These are phyloP conservation scores for Perca flavescens DNA, from an alignment of 2,113 vertebrate species.

Conservation along the genomic window DNA sequence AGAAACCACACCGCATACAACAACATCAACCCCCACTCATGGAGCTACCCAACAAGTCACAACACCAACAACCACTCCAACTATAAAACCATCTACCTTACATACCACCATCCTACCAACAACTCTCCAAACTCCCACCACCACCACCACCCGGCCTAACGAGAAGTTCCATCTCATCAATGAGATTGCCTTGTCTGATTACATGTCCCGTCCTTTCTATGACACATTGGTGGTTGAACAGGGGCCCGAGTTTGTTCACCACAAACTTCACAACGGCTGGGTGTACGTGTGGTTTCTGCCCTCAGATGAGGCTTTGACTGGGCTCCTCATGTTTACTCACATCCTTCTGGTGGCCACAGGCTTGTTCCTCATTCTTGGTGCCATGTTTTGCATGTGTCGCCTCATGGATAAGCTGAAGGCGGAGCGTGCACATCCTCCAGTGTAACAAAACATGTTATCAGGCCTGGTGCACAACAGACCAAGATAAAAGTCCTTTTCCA, in stretches of 20 bases:
- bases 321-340: constrained; percentile 79
- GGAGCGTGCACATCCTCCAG: background rate
- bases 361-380: constrained; percentile 66
- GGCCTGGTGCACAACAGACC: constrained; percentile 15
- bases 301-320: constrained; percentile 63
- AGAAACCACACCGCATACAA: background rate
- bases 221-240: constrained; percentile 69
- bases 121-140: background rate
- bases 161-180: background rate
- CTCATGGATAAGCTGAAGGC: constrained; percentile 56
- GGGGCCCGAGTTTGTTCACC: constrained; percentile 80
- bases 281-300: constrained; percentile 91
- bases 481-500: background rate
- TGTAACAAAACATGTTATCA: constrained; percentile 32
- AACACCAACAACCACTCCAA: background rate
- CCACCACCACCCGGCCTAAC: background rate
- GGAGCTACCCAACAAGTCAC: background rate
- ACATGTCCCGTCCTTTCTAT: constrained; percentile 43
- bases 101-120: background rate
- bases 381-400: constrained; percentile 63
- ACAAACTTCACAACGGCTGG: constrained; percentile 83
- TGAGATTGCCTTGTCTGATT: background rate
- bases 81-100: background rate
- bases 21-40: background rate
- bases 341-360: constrained; percentile 71